Percentiles rank a stretch among this genome's conserved stretches.
phyloP scores from a whole-genome alignment of 2,888 invertebrate genomes.

The Aproaerema taeniolella region DNA sequence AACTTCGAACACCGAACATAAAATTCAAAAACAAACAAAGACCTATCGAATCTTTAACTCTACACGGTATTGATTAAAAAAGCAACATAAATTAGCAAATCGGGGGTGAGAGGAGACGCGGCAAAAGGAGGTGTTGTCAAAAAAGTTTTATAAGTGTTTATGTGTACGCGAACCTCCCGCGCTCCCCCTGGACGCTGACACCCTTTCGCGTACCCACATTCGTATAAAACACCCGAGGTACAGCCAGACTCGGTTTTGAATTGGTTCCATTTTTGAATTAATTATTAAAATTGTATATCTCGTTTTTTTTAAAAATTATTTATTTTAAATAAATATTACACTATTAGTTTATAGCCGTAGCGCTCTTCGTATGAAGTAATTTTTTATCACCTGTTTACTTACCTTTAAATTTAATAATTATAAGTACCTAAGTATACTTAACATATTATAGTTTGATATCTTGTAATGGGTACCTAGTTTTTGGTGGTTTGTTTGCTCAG shows the following conservation, averaged over 20 bases:
- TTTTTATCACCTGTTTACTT: too few relatives aligned
- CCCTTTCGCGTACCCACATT: conserved; percentile 77
- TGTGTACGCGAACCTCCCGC: conserved; percentile 57
- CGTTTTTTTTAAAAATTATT: too few relatives aligned
- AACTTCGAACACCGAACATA: conserved; percentile 11
- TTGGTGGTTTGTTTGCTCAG: too few relatives aligned
- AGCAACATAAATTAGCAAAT: conserved; percentile 78
- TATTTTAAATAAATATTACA: too few relatives aligned
- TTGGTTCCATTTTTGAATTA: too few relatives aligned
- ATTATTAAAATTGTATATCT: too few relatives aligned
- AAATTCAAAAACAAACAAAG: conserved; percentile 20
- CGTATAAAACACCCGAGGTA: conserved; percentile 53
- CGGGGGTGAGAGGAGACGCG: conserved; percentile 29
- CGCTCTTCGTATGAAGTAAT: too few relatives aligned
- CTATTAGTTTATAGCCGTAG: too few relatives aligned
- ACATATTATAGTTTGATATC: too few relatives aligned
- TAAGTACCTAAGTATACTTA: too few relatives aligned
- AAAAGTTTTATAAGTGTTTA: conserved; percentile 78
- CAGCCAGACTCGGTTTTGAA: conserved; percentile 24
- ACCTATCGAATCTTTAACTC: conserved; percentile 54
- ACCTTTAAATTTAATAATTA: too few relatives aligned
- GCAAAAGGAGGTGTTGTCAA: conserved; percentile 72
- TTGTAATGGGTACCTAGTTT: too few relatives aligned
- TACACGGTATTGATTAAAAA: conserved; percentile 72
- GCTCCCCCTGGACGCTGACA: conserved; percentile 49